Evolutionary conservation across 1,140 invertebrate species (phyloP).

Genomic region (Drosophila saltans): DNA sequence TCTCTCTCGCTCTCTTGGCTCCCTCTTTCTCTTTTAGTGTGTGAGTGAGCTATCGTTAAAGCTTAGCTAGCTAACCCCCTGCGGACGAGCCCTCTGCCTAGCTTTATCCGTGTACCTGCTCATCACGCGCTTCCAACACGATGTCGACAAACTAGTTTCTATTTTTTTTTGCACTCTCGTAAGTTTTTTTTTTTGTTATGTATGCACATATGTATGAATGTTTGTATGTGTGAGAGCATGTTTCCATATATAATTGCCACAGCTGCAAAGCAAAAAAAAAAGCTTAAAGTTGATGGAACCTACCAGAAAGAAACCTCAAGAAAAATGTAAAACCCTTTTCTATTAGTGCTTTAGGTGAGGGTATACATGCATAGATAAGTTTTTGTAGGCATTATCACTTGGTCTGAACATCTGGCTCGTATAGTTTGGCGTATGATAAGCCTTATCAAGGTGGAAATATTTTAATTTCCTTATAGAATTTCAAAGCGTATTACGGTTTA

Average conservation of each 20-base stretch:
- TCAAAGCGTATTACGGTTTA: background rate
- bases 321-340: background rate
- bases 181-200: too few species aligned
- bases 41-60: background rate
- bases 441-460: slow-evolving; percentile 1
- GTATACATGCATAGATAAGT: background rate
- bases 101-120: background rate
- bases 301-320: background rate
- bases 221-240: slow-evolving; percentile 3
- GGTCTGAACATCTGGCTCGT: background rate
- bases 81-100: slow-evolving; percentile 3
- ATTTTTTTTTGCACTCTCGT: background rate
- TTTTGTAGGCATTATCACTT: background rate
- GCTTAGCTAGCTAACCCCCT: background rate
- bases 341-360: background rate
- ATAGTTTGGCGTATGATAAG: slow-evolving; percentile 3
- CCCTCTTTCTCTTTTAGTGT: background rate
- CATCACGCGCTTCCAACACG: slow-evolving; percentile 7
- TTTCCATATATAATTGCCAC: slow-evolving; percentile 1
- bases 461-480: slow-evolving; percentile 2
- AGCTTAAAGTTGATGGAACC: background rate
- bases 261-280: slow-evolving; percentile 1
- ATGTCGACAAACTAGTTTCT: background rate
- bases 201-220: background rate
- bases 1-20: background rate